These are phyloP conservation scores for Ceratitis capitata DNA, from an alignment of 1,140 invertebrate genomes.

Conservation along the genomic window DNA sequence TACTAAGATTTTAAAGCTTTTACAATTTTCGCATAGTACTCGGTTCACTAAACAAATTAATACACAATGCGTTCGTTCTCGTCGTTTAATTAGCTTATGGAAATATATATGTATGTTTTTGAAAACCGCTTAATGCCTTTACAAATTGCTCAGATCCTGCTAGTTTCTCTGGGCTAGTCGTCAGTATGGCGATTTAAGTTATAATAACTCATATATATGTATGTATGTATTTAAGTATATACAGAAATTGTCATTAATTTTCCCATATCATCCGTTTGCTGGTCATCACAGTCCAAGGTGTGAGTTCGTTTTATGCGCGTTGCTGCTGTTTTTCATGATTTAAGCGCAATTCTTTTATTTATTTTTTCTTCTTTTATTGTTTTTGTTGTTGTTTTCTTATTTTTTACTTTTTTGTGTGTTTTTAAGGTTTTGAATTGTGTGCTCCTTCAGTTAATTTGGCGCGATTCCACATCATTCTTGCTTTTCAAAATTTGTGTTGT, in stretches of 20 bases:
- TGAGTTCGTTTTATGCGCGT: background rate
- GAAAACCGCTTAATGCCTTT: background rate
- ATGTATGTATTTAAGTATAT: background rate
- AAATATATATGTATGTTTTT: background rate
- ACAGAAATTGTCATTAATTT: background rate
- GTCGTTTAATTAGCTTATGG: background rate
- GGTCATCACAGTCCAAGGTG: slow-evolving; percentile 10
- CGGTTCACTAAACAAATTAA: too few species aligned
- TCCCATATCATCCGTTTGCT: background rate
- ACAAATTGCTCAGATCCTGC: background rate
- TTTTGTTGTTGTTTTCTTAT: background rate
- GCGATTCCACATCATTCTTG: background rate
- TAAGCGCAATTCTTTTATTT: too few species aligned
- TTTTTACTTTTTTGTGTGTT: background rate
- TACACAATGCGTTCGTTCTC: background rate
- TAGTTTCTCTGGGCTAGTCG: background rate
- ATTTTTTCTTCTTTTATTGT: background rate
- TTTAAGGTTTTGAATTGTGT: slow-evolving; percentile 38
- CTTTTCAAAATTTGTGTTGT: too few species aligned
- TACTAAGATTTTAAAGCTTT: slow-evolving; percentile 30
- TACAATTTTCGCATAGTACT: slow-evolving; percentile 1
- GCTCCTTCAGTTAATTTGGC: slow-evolving; percentile 8
- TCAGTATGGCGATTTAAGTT: background rate
- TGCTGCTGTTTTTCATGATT: too few species aligned
- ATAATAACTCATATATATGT: too few species aligned